These are phyloP conservation scores for Leptatherina wallacei DNA, from an alignment of 2,797 vertebrate species.

Conservation along the genomic window DNA sequence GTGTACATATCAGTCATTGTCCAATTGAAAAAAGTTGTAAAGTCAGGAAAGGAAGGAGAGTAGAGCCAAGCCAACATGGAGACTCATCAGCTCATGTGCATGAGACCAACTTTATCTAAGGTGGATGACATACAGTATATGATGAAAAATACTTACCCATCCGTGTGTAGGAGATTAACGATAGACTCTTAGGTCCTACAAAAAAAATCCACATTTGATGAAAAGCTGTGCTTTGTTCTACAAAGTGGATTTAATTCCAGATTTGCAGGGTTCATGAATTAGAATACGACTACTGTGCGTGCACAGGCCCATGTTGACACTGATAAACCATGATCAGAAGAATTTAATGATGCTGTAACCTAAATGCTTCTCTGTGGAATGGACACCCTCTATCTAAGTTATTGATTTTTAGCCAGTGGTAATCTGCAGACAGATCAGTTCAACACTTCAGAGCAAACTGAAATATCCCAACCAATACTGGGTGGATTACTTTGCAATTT, in stretches of 20 bases:
- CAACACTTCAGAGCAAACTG: background rate
- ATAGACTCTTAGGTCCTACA: background rate
- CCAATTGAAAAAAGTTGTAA: constrained; percentile 25
- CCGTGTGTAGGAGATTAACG: background rate
- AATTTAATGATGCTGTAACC: background rate
- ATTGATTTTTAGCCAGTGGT: background rate
- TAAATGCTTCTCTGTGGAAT: background rate
- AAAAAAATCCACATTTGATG: background rate
- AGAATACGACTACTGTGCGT: background rate
- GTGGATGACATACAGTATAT: background rate
- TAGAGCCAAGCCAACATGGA: constrained; percentile 3
- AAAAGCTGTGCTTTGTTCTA: background rate
- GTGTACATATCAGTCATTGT: constrained; percentile 35
- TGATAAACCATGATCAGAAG: background rate
- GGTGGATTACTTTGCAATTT: background rate
- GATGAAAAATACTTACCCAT: background rate
- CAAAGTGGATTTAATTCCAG: background rate
- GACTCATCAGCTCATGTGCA: constrained; percentile 29
- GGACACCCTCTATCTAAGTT: background rate
- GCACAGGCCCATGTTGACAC: too few relatives aligned
- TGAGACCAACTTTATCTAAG: constrained; percentile 9
- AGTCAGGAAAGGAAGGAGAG: constrained; percentile 8
- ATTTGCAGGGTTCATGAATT: background rate
- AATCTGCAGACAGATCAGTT: background rate
- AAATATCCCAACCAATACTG: background rate